Evolutionary conservation across 1,140 invertebrate species (phyloP), one percentile per base, ranked within the genome.

Genomic region (Scylla paramamosain): DNA sequence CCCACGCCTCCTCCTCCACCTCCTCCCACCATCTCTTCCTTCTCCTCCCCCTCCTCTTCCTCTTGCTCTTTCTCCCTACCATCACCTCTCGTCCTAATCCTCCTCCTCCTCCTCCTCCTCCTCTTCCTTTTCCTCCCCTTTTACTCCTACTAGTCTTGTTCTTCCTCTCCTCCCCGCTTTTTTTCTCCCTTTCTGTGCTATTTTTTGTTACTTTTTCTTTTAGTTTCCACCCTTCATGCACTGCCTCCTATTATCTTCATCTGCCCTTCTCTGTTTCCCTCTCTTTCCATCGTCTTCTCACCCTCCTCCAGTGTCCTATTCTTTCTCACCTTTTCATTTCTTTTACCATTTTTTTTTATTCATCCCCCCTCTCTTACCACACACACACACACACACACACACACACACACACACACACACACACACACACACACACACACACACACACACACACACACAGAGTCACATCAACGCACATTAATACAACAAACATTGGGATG

Each of bases 321-420:
- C 29, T 39, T 46, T 46, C 90, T 39, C 39, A 39, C 39, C 29
- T 48, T 16, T 48, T 14, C 46, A 25, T 28, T n/a, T 29, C 2
- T 91, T 59, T 28, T 59, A 4, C 28, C 39, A 32, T 52, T 32
- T 16, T 92, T 82, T n/a, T 32, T 10, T 4, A 20, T 91, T 16
- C 52, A 59, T 20, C 10, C 52, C 10, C 10, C 20, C 86, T n/a
- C 31, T 4, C 8, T 28, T 32, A 29, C 86, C 52, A 59, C 31
- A 39, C 86, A 39, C 59, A 92, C 59, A 83, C 67, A 92, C n/a
- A n/a, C 20, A 77, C 67, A 77, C 67, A 77, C 46, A 39, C 86
- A 39, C 59, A 92, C 91, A 83, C 91, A 83, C 91, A 92, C 67
- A 92, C 59, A 83, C 67, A 92, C 91, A 45, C 91, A 92, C 91